These are phyloP conservation scores for Piscicola geometra DNA, from an alignment of 2,888 invertebrate species.

Conservation along the genomic window DNA sequence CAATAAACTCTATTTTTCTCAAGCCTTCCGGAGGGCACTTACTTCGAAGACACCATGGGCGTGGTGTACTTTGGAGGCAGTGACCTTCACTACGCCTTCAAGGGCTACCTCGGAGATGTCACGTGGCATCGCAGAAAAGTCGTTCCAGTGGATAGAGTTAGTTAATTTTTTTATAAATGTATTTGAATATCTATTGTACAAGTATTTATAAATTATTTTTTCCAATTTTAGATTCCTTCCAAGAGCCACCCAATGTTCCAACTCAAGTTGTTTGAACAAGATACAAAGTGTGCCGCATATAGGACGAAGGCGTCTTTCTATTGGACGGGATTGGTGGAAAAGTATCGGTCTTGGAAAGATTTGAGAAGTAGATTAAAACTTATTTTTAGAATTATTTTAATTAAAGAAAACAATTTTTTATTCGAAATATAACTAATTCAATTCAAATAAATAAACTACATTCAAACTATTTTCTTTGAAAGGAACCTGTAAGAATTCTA, in stretches of 20 bases:
- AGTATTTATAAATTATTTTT: no score
- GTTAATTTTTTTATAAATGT: no score
- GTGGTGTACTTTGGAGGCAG: slow-evolving; percentile 49
- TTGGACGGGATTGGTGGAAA: neutral
- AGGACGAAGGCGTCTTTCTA: slow-evolving; percentile 43
- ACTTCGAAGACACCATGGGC: slow-evolving; percentile 48
- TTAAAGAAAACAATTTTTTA: no score
- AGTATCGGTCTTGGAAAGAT: neutral
- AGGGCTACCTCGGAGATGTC: slow-evolving; percentile 51
- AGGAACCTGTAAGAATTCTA: no score
- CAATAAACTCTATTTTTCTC: no score
- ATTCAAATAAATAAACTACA: no score
- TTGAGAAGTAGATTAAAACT: neutral
- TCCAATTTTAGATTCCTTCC: slow-evolving; percentile 4
- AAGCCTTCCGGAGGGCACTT: neutral
- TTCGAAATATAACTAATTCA: no score
- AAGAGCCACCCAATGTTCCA: slow-evolving; percentile 22
- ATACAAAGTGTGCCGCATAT: slow-evolving; percentile 47
- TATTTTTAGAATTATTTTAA: no score
- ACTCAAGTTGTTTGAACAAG: slow-evolving; percentile 45
- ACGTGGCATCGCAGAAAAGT: slow-evolving; percentile 46
- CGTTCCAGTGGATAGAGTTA: no score
- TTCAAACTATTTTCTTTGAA: no score
- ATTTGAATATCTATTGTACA: no score
- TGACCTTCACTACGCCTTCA: slow-evolving; percentile 48